Percentiles rank a stretch among this genome's conserved stretches.
Conservation (phyloP, 2,888 invertebrate genomes). For the Fabriciana adippe region DNA sequence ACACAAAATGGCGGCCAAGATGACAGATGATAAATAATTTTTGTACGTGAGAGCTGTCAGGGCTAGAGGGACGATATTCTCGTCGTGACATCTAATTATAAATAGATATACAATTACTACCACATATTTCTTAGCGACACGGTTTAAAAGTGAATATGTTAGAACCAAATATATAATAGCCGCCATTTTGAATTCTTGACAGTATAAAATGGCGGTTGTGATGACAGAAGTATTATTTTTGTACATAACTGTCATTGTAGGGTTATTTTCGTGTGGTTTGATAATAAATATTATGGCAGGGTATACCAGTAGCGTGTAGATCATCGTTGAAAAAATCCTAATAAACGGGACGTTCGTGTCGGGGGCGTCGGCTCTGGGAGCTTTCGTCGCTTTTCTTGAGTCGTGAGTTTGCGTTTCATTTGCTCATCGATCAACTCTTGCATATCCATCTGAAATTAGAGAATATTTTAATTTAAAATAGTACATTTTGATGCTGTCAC, state of each 20-base stretch:
- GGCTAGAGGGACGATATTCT: conserved; percentile 53
- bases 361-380: conserved; percentile 68
- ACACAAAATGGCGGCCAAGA: conserved; percentile 57
- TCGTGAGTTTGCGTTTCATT: conserved; percentile 91
- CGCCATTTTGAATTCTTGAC: conserved; percentile 9
- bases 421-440: conserved; percentile 95
- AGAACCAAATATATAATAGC: conserved; percentile 45
- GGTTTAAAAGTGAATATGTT: conserved; percentile 51
- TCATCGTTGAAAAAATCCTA: conserved; percentile 81
- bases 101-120: conserved; percentile 59
- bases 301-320: conserved; percentile 53
- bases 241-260: conserved; percentile 35
- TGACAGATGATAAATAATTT: conserved; percentile 49
- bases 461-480: background rate
- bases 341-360: conserved; percentile 65
- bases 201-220: conserved; percentile 12
- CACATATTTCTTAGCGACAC: conserved; percentile 31
- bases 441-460: conserved; percentile 91
- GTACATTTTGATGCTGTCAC: no score
- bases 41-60: conserved; percentile 53
- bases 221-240: conserved; percentile 7
- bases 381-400: conserved; percentile 81
- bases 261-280: conserved; percentile 38
- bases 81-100: conserved; percentile 57
- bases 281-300: conserved; percentile 18